A percentile compares a stretch with the other conserved stretches of the same genome.
phyloP scores from a whole-genome alignment of 2,797 vertebrate genomes.

The Podarcis siculus region DNA sequence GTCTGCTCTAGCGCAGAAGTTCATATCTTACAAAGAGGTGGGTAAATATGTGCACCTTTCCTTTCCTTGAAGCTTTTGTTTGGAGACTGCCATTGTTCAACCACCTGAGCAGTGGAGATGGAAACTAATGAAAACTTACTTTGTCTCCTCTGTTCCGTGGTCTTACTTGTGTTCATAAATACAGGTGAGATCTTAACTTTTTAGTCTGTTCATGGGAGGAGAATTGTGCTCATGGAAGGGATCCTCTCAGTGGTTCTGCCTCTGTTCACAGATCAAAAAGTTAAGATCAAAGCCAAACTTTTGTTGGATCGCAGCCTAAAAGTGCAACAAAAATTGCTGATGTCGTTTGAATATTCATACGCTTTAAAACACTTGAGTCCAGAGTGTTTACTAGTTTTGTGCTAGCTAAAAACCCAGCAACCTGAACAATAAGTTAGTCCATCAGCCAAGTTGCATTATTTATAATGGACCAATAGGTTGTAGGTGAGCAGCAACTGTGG shows the following conservation, averaged over 20 bases:
- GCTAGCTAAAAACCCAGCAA: slow-evolving; percentile 12
- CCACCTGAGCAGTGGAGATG: background rate
- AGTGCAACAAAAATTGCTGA: slow-evolving; percentile 38
- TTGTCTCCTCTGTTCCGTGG: background rate
- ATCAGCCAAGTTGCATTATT: slow-evolving; percentile 14
- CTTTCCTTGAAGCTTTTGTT: no score
- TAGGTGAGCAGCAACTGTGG: slow-evolving; percentile 11
- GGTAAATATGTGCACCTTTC: background rate
- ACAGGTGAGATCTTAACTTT: background rate
- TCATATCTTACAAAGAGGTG: background rate
- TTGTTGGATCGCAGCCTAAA: background rate
- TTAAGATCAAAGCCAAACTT: background rate
- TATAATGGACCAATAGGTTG: slow-evolving; percentile 25
- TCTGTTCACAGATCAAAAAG: background rate
- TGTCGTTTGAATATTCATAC: slow-evolving; percentile 41
- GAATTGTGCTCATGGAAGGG: background rate
- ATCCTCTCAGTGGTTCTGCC: background rate
- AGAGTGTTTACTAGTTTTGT: slow-evolving; percentile 17
- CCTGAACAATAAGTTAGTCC: slow-evolving; percentile 25
- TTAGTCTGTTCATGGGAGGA: background rate
- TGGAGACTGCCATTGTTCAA: background rate
- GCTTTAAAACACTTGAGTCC: slow-evolving; percentile 31
- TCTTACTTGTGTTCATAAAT: background rate
- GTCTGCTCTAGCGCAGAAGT: background rate
- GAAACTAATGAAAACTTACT: background rate